Conservation (phyloP, 2,113 vertebrate species). For the Eleginops maclovinus region DNA sequence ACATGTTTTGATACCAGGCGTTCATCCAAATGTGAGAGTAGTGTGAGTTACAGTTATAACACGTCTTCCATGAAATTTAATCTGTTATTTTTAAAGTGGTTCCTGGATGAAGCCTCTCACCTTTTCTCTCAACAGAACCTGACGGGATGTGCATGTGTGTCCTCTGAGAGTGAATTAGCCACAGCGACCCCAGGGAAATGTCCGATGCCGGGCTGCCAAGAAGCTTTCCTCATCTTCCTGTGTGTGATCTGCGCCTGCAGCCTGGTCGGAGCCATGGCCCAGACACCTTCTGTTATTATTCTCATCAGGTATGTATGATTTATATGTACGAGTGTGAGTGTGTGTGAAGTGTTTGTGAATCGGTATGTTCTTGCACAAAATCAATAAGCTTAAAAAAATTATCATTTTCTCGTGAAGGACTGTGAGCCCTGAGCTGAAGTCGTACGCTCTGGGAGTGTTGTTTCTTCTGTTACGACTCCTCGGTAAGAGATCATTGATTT, state of each 20-base stretch:
- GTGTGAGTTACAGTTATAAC: not conserved
- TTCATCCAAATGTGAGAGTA: not conserved
- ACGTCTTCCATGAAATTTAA: not conserved
- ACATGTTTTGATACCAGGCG: not conserved
- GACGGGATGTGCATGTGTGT: constrained; percentile 90
- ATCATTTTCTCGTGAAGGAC: constrained; percentile 85
- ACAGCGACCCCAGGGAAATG: constrained; percentile 92
- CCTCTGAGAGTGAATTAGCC: constrained; percentile 76
- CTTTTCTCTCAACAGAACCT: constrained; percentile 86
- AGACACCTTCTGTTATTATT: constrained; percentile 98
- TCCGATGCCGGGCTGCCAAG: constrained; percentile 92
- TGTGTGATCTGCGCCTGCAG: constrained; percentile 97
- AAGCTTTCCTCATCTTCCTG: constrained; percentile 96
- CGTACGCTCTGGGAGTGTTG: constrained; percentile 95
- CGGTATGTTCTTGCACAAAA: not conserved
- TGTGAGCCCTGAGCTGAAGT: constrained; percentile 97
- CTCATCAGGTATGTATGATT: constrained; percentile 90
- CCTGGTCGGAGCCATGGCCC: constrained; percentile 98
- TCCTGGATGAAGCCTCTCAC: not conserved
- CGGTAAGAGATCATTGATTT: constrained; percentile 83
- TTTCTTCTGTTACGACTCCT: constrained; percentile 95
- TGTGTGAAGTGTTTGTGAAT: not conserved
- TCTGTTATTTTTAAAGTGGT: not conserved
- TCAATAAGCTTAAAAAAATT: not conserved
- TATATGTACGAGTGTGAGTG: not conserved